Evolutionary conservation across 2,797 vertebrate species (phyloP), one percentile per base, ranked within the genome.

Genomic region (Mus spretus): DNA sequence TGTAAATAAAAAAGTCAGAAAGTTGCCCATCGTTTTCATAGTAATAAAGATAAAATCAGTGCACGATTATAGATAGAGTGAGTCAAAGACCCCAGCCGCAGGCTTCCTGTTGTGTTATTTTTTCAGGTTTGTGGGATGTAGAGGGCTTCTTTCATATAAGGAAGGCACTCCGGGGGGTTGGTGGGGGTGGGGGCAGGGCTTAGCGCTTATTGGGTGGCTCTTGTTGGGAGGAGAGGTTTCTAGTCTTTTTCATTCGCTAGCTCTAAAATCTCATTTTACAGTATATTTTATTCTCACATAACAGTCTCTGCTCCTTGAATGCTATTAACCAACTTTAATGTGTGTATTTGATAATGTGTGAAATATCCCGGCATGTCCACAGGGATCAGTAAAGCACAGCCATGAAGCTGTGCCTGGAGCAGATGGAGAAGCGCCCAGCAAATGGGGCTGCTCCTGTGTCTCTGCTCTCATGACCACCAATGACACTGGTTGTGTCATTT

Each of bases 241-340:
- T 90, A 17, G 34, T 44, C 47, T 89, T 96, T 97, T 84, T 28
- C 0, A 88, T 85, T 96, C 57, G 72, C 13, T 97, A 88, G 91
- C 37, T 96, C 63, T 65, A 90, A 94, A 84, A 93, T 90, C 91
- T 90, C 72, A 92, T 93, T 95, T 97, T 96, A 80, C 74, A 55
- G 28, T 26, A 44, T 20, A 75, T 91, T 97, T 96, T 97, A 95
- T 96, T 96, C 47, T 92, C 92, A 87, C 24, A 59, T 70, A 84
- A 87, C 92, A 86, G 61, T 86, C 96, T 95, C 92, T 92, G 59
- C 59, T 97, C 59, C 77, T 95, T 97, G 92, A 61, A 70, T 96
- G 85, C 80, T 93, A 81, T 96, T 96, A 95, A 90, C 82, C 90
- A 93, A 87, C 75, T 63, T 96, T 94, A 97, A 96, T 90, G 86